phyloP scores from a whole-genome alignment of 2,888 invertebrate genomes.

The Bellardia pandia region DNA sequence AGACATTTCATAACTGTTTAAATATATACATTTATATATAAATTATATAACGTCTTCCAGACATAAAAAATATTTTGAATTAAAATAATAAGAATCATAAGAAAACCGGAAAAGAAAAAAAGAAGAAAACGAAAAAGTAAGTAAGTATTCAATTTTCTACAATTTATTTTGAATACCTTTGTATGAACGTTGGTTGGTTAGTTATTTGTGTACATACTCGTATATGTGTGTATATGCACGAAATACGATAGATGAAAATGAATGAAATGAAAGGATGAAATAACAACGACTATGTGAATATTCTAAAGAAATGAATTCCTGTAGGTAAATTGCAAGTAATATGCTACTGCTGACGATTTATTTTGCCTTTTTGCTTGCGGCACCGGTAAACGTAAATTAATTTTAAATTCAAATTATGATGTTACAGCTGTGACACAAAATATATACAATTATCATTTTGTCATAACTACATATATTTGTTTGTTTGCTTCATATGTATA shows the following conservation, averaged over 20 bases:
- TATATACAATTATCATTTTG: slow-evolving; percentile 49
- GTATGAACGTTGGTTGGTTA: slow-evolving; percentile 3
- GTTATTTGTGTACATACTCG: background rate
- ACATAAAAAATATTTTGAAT: slow-evolving; percentile 46
- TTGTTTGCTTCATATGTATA: slow-evolving; percentile 4
- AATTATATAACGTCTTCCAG: slow-evolving; percentile 12
- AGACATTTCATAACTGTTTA: background rate
- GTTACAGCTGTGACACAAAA: slow-evolving; percentile 68
- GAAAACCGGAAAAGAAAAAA: slow-evolving; percentile 1
- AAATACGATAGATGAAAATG: background rate
- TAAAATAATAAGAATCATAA: slow-evolving; percentile 40
- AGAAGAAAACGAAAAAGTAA: background rate
- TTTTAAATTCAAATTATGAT: slow-evolving; percentile 71
- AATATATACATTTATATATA: no score
- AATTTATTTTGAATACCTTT: slow-evolving; percentile 40
- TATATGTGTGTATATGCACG: background rate
- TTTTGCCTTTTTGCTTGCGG: slow-evolving; percentile 27
- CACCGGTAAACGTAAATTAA: slow-evolving; percentile 68
- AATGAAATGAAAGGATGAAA: slow-evolving; percentile 42
- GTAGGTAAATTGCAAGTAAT: slow-evolving; percentile 13
- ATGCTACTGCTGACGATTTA: background rate
- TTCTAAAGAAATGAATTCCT: slow-evolving; percentile 16
- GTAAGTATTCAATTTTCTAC: slow-evolving; percentile 38
- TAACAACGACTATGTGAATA: slow-evolving; percentile 14
- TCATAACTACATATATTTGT: slow-evolving; percentile 24